These are phyloP conservation scores for Anneissia japonica DNA, from an alignment of 35 echinoderm and acorn worm species.

Conservation along the genomic window DNA sequence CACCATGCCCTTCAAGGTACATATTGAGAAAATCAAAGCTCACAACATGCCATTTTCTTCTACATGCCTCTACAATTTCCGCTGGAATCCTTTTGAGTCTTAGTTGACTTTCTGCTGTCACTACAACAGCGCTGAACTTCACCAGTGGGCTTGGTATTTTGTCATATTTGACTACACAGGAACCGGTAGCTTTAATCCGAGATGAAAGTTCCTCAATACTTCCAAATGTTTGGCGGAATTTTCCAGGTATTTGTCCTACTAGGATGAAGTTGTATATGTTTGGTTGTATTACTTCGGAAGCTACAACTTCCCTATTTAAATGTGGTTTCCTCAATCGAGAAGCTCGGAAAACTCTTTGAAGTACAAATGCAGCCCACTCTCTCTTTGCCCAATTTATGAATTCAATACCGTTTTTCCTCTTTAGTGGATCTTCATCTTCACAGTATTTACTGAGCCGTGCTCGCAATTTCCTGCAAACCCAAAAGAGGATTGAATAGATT, in stretches of 20 bases:
- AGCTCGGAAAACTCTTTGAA: neutral
- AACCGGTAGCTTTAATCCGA: neutral
- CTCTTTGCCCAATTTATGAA: constrained; percentile 4
- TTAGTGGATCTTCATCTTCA: neutral
- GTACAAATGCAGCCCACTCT: neutral
- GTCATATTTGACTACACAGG: neutral
- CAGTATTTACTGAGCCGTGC: neutral
- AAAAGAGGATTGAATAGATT: constrained; percentile 9
- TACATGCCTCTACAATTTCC: neutral
- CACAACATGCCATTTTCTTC: neutral
- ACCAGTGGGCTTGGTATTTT: neutral
- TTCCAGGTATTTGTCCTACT: neutral
- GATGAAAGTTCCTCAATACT: neutral
- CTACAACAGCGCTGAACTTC: neutral
- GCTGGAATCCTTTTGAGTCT: neutral
- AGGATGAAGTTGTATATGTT: neutral
- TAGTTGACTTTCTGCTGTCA: neutral
- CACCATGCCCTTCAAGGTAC: neutral
- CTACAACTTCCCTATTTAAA: neutral
- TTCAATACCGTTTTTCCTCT: neutral
- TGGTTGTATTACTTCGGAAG: neutral
- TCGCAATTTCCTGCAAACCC: neutral
- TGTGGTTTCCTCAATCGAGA: neutral
- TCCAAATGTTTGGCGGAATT: neutral
- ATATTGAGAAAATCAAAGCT: neutral